Evolutionary conservation across 1,140 invertebrate species (phyloP), one percentile per base, ranked within the genome.

Genomic region (Cotesia vestalis): DNA sequence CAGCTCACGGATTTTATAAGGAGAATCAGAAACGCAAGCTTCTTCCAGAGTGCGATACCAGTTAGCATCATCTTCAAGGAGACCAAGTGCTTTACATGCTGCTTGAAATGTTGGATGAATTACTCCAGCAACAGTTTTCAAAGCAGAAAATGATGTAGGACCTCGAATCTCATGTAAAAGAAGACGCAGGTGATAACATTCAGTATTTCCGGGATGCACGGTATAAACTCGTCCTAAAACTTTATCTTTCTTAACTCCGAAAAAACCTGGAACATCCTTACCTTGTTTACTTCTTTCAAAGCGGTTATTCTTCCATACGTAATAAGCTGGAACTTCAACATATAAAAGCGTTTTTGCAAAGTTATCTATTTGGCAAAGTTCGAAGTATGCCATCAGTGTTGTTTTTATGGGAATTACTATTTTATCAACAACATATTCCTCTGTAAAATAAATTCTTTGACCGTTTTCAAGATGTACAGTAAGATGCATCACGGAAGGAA

Each of bases 321-420:
- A 46, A 38, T 55, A 14, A 3, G 8, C 14, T 27, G 27, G 14
- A 68, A 59, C 35, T 66, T 66, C 55, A 57, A 12, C 38, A 34
- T 68, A 68, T 6, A 34, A 34, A 6, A 38, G 66, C 6, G 17
- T 17, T 17, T 17, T 17, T 17, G 17, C 17, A 17, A 17, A 17
- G 17, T 17, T 17, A 17, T 17, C 20, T 69, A 38, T 72, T 76
- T 78, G 59, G 73, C 80, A 87, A 0, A 86, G 59, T 69, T 71
- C 57, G 70, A 87, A 87, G 75, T 87, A 88, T 9, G 73, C 78
- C 34, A 79, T 81, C 11, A 88, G 75, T 73, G 85, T 88, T 73
- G 85, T 86, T 40, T 73, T 63, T 67, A 78, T 79, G 73, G 83
- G 78, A 63, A 55, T 69, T 66, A 46, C 60, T 8, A 76, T 77